Evolutionary conservation across 2,797 vertebrate genomes (phyloP), one percentile per base, ranked within the genome.

Genomic region (Paguma larvata): DNA sequence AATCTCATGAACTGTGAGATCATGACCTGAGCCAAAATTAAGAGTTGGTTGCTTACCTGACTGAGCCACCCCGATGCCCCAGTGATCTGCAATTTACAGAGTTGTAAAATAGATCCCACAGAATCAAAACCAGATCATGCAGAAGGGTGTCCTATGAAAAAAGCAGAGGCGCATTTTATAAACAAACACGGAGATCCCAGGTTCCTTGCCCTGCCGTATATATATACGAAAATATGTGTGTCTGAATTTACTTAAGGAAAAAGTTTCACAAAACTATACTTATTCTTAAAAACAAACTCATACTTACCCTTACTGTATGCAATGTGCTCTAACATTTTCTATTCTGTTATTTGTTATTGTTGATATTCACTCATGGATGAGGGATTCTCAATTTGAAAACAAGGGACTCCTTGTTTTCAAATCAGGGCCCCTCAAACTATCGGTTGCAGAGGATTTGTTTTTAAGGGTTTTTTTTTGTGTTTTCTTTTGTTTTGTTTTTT

Each of bases 371-470:
- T 41, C 75, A 82, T 16, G 30, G 18, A 84, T 59, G 6, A 77
- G 86, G 67, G 38, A 34, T 89, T 89, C 56, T 48, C 15, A 27
- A 25, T 77, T 95, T 93, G 68, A 75, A 95, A 94, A 85, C 21
- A 5, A n/a, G 19, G 10, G 10, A 51, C 56, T 77, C 38, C 38
- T 38, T 38, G 38, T 38, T 38, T 38, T 38, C 38, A 85, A 78
- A 84, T 63, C 56, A 48, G 30, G 41, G 70, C 4, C 53, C 6
- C 72, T 92, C 34, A 48, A 59, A 56, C 53, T 46, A 25, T 41
- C 68, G 85, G 14, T 83, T 79, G 30, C 5, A 18, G 85, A 97
- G 59, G 10, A 89, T 4, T 15, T 41, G 23, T 84, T 92, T 95
- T 59, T n/a, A 86, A 34, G 77, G 38, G 38, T 2, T 38, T 38